Evolutionary conservation across 2,888 invertebrate species (phyloP).

Genomic region (Platycnemis pennipes): DNA sequence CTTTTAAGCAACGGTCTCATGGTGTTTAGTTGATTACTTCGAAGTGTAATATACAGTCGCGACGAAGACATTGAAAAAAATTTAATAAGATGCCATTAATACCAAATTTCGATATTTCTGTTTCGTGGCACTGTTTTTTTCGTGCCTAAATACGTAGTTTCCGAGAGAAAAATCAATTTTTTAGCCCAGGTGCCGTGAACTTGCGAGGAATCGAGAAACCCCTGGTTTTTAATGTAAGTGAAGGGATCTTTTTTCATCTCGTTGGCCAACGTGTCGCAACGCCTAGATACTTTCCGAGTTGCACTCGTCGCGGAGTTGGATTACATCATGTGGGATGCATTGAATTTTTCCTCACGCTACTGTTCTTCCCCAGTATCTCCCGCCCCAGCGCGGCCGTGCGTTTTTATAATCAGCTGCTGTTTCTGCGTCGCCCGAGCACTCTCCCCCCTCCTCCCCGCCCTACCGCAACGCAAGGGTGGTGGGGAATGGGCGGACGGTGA

Average conservation of each 20-base stretch:
- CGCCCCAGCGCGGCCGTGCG: background rate
- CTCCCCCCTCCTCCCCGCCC: constrained; percentile 66
- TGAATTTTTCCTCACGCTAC: background rate
- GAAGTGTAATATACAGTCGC: too few species aligned
- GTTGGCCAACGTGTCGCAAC: background rate
- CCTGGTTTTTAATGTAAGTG: background rate
- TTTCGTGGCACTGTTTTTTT: too few species aligned
- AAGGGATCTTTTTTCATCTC: background rate
- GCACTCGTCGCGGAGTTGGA: background rate
- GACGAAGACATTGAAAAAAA: too few species aligned
- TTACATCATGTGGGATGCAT: background rate
- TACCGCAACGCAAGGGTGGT: constrained; percentile 65
- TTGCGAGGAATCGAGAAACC: too few species aligned
- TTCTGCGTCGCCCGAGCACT: background rate
- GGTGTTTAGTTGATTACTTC: too few species aligned
- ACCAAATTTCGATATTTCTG: too few species aligned
- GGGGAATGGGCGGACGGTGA: constrained; percentile 42
- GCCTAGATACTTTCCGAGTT: background rate
- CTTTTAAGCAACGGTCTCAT: too few species aligned
- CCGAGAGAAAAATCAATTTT: too few species aligned
- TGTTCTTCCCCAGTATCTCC: background rate
- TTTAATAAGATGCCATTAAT: too few species aligned
- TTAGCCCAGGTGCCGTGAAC: too few species aligned
- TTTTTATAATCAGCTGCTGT: background rate
- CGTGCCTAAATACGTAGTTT: too few species aligned